Percentiles rank a stretch among this genome's conserved stretches.
These are phyloP conservation scores for Cantharis rufa DNA, from an alignment of 2,888 invertebrate genomes.

Conservation along the genomic window DNA sequence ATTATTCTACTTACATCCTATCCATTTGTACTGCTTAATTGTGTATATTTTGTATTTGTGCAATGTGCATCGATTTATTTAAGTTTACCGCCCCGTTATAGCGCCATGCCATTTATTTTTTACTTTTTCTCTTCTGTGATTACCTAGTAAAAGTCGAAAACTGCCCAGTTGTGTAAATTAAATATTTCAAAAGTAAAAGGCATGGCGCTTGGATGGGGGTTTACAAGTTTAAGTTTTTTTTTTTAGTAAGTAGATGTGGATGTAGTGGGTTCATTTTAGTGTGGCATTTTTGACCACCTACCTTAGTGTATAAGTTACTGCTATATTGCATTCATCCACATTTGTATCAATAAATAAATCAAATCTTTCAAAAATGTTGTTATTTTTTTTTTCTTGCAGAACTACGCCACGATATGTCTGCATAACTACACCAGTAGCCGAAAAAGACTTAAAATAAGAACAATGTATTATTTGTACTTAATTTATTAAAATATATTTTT, in stretches of 20 bases:
- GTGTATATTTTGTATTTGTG: constrained; percentile 2
- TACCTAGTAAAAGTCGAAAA: constrained; percentile 6
- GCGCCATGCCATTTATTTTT: constrained; percentile 6
- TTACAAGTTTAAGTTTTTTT: constrained; percentile 9
- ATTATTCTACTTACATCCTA: background rate
- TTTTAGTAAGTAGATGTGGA: constrained; percentile 29
- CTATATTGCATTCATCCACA: constrained; percentile 36
- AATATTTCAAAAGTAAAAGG: constrained; percentile 5
- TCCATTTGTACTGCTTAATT: background rate
- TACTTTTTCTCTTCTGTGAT: constrained; percentile 7
- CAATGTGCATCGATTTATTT: constrained; percentile 6
- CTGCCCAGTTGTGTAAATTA: constrained; percentile 4
- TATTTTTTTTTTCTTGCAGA: constrained; percentile 29
- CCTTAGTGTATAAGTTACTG: constrained; percentile 26
- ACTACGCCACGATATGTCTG: background rate
- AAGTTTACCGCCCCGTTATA: background rate
- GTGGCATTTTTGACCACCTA: constrained; percentile 13
- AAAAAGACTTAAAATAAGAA: background rate
- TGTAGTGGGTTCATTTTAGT: constrained; percentile 28
- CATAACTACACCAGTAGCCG: background rate
- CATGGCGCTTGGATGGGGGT: background rate
- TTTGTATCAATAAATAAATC: constrained; percentile 27
- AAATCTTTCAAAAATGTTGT: constrained; percentile 1
- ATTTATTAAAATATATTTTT: background rate
- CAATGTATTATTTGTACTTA: background rate